Percentiles rank a stretch among this genome's conserved stretches.
Evolutionary conservation across 37 sponge, comb jelly and placozoan genomes (phyloP).

Genomic region (Corticium candelabrum): DNA sequence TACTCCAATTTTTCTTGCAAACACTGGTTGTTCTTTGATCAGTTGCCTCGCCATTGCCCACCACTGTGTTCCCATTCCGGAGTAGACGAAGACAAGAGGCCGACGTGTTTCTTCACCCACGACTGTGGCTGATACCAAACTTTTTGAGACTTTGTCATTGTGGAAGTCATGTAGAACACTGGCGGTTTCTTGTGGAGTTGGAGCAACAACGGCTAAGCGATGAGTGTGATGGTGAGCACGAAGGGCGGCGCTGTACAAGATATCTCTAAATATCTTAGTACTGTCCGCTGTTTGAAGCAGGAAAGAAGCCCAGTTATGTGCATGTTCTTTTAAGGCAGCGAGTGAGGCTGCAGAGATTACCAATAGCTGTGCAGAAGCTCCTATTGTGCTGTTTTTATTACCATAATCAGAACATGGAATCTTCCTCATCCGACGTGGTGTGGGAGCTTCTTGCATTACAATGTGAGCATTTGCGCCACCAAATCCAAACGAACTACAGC

Average conservation of each 20-base stretch:
- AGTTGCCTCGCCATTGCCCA: slow-evolving; percentile 31
- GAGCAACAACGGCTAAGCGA: not conserved
- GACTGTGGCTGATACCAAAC: not conserved
- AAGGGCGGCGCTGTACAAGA: not conserved
- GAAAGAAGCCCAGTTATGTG: not conserved
- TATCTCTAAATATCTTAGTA: not conserved
- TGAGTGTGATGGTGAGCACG: not conserved
- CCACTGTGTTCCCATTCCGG: slow-evolving; percentile 50
- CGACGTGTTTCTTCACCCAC: not conserved
- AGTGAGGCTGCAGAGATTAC: not conserved
- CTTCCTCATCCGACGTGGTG: not conserved
- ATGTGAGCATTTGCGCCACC: slow-evolving; percentile 39
- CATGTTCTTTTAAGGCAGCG: not conserved
- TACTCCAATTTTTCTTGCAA: no score
- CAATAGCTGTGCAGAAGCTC: not conserved
- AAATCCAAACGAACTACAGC: slow-evolving; percentile 32
- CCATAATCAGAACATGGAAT: no score
- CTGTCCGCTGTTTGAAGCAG: not conserved
- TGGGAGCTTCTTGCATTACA: slow-evolving; percentile 12
- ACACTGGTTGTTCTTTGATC: slow-evolving; percentile 3
- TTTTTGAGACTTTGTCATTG: not conserved
- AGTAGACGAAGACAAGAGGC: slow-evolving; percentile 30
- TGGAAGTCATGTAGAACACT: not conserved
- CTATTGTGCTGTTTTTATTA: not conserved
- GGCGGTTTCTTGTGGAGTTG: not conserved